Evolutionary conservation across 2,797 vertebrate genomes (phyloP).

Genomic region (Acanthopagrus latus): DNA sequence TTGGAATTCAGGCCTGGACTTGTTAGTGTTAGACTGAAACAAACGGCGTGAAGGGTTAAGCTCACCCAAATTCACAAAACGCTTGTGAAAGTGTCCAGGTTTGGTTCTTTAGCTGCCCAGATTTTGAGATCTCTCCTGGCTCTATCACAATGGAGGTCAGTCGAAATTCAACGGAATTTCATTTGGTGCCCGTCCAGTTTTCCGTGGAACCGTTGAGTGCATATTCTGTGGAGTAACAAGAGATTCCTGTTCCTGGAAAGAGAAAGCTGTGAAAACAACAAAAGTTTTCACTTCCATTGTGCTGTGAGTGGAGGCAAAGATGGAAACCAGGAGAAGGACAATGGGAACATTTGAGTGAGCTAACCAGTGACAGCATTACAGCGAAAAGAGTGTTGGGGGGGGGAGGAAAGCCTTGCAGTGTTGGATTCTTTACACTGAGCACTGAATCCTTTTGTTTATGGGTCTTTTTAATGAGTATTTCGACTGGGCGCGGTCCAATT

Average conservation of each 20-base stretch:
- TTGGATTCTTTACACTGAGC: neutral
- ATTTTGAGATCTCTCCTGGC: neutral
- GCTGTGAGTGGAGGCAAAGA: neutral
- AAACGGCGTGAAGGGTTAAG: neutral
- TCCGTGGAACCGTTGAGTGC: neutral
- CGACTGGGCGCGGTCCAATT: neutral
- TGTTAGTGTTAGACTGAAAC: neutral
- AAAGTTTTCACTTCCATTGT: neutral
- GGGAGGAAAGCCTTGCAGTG: neutral
- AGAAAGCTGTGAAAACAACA: neutral
- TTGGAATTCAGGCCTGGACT: constrained; percentile 1
- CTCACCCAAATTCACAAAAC: neutral
- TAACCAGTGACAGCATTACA: neutral
- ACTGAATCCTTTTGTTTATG: constrained; percentile 27
- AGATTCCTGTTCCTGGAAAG: neutral
- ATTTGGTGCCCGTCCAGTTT: constrained; percentile 2
- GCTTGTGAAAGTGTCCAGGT: neutral
- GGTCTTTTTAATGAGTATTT: constrained; percentile 27
- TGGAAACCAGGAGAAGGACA: neutral
- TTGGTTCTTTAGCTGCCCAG: neutral
- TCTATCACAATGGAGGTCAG: neutral
- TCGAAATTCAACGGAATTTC: neutral
- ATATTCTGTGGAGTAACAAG: neutral
- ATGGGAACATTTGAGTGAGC: neutral
- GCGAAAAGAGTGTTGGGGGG: neutral